phyloP scores from a whole-genome alignment of 2,888 invertebrate genomes.

The Ditylenchus weischeri region DNA sequence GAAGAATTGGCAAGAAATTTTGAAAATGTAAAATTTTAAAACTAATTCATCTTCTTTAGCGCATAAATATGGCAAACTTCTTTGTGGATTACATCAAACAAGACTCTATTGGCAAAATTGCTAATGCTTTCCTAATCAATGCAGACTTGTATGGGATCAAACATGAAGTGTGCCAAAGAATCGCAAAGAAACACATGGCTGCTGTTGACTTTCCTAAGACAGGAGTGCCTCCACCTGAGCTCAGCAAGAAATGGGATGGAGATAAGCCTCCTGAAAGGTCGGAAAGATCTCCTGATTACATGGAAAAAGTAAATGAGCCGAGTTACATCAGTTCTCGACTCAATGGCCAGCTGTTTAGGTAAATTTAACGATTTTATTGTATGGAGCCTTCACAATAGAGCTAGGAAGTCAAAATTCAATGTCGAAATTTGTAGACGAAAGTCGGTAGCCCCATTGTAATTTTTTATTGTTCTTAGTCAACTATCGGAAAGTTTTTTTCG shows the following conservation, averaged over 20 bases:
- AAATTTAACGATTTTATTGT: too few species aligned
- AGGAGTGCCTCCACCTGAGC: constrained; percentile 32
- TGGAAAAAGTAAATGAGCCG: constrained; percentile 41
- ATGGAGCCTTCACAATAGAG: too few species aligned
- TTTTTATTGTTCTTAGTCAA: too few species aligned
- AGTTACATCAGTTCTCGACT: constrained; percentile 48
- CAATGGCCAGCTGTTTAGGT: constrained; percentile 56
- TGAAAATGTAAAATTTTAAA: background rate
- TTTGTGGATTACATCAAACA: constrained; percentile 56
- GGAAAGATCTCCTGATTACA: constrained; percentile 38
- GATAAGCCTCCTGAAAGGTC: constrained; percentile 30
- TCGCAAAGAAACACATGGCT: constrained; percentile 53
- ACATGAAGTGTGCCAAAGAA: constrained; percentile 26
- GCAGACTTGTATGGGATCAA: constrained; percentile 47
- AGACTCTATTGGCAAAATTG: constrained; percentile 57
- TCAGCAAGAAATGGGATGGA: constrained; percentile 1
- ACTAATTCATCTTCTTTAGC: constrained; percentile 6
- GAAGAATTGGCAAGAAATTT: background rate
- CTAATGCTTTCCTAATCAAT: constrained; percentile 55
- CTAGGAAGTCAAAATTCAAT: too few species aligned
- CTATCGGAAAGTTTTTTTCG: too few species aligned
- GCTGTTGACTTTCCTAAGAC: constrained; percentile 59
- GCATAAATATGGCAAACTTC: constrained; percentile 46
- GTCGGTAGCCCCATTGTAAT: too few species aligned
- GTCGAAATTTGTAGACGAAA: too few species aligned